These are phyloP conservation scores for Sarcoramphus papa DNA, from an alignment of 2,797 vertebrate species.

Conservation along the genomic window DNA sequence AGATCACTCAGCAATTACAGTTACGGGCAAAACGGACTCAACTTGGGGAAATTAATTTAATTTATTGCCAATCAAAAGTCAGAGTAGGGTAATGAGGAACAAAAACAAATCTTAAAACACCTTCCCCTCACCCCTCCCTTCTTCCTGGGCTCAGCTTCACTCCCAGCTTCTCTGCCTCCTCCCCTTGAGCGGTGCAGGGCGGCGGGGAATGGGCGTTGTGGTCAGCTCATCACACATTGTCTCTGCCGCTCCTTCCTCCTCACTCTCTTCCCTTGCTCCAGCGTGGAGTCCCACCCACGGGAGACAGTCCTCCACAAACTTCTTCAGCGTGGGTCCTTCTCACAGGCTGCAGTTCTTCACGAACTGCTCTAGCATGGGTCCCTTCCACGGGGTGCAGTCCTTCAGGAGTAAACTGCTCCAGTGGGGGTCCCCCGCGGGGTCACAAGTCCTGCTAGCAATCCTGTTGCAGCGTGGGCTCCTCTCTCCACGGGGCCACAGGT, in stretches of 20 bases:
- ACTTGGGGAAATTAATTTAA: background rate
- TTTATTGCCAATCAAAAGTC: background rate
- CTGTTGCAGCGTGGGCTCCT: background rate
- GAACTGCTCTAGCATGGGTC: no score
- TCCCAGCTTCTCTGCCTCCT: background rate
- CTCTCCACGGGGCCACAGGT: background rate
- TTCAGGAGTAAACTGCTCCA: background rate
- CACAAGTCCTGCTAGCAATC: background rate
- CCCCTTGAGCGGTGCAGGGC: accelerated
- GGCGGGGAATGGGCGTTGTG: accelerated
- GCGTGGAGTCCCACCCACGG: accelerated
- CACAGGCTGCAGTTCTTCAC: background rate
- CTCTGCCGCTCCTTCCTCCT: background rate
- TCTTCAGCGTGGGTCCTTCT: background rate
- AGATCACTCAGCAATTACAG: accelerated
- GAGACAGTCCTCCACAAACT: background rate
- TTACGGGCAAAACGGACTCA: background rate
- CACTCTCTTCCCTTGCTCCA: background rate
- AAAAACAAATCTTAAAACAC: background rate
- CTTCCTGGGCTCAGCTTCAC: background rate
- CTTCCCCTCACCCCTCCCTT: background rate
- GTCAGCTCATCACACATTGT: background rate
- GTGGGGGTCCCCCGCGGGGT: no score
- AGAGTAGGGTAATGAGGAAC: background rate
- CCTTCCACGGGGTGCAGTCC: background rate